Evolutionary conservation across 2,888 invertebrate genomes (phyloP).

Genomic region (Drosophila prostipennis): DNA sequence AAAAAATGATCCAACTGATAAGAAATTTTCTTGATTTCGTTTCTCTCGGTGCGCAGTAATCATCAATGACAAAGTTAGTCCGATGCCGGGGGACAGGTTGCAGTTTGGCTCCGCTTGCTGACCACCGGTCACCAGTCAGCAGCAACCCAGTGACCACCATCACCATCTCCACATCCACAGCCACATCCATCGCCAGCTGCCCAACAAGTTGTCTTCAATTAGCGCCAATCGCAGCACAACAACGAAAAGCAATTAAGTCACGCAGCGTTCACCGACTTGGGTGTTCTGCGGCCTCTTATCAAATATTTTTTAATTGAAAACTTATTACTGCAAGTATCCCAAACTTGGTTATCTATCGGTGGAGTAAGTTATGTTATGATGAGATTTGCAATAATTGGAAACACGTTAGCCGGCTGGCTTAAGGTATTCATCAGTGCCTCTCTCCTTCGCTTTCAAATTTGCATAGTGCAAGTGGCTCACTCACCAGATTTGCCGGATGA

Average conservation of each 20-base stretch:
- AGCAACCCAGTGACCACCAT: constrained; percentile 19
- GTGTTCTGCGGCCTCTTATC: constrained; percentile 54
- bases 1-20: background rate
- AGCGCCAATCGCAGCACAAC: constrained; percentile 74
- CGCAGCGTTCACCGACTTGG: constrained; percentile 39
- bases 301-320: constrained; percentile 59
- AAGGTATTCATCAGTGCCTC: constrained; percentile 45
- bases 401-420: constrained; percentile 40
- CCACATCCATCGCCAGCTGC: constrained; percentile 31
- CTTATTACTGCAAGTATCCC: constrained; percentile 48
- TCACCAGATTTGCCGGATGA: constrained; percentile 48
- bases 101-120: constrained; percentile 15
- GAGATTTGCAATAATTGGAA: constrained; percentile 51
- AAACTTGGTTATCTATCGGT: constrained; percentile 33
- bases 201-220: constrained; percentile 74
- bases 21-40: background rate
- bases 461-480: constrained; percentile 50
- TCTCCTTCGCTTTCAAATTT: constrained; percentile 25
- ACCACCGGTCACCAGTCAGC: constrained; percentile 19
- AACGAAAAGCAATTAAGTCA: constrained; percentile 77
- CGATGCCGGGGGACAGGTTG: constrained; percentile 39
- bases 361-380: constrained; percentile 29
- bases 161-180: constrained; percentile 10
- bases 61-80: constrained; percentile 55
- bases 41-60: constrained; percentile 3